phyloP scores from a whole-genome alignment of 1,140 invertebrate species.

The Cotesia chilonis region DNA sequence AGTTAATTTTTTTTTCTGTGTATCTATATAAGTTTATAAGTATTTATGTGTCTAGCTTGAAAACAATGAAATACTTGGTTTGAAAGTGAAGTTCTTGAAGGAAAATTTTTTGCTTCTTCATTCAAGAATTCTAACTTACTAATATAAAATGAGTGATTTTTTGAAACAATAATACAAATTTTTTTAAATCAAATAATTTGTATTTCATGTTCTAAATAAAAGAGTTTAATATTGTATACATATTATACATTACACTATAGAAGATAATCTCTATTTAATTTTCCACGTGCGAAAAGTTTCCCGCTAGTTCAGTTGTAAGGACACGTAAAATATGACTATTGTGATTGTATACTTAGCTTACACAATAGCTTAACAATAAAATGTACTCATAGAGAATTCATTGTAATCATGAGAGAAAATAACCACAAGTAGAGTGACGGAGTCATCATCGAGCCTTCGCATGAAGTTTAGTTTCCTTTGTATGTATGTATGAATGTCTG shows the following conservation, averaged over 20 bases:
- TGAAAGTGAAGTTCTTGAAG: no score
- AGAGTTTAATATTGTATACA: neutral
- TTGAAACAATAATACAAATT: no score
- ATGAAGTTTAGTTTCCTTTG: constrained; percentile 6
- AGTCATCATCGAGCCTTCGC: constrained; percentile 7
- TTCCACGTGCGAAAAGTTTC: constrained; percentile 20
- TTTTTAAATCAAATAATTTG: no score
- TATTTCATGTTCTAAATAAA: no score
- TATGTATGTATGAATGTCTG: no score
- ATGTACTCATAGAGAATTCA: constrained; percentile 14
- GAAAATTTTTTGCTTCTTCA: no score
- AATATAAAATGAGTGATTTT: no score
- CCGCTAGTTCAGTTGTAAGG: constrained; percentile 15
- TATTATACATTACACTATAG: neutral
- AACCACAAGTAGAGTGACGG: neutral
- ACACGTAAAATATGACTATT: constrained; percentile 13
- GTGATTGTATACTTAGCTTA: neutral
- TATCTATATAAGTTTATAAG: no score
- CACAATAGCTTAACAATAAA: neutral
- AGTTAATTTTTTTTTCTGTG: no score
- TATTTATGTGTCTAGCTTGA: no score
- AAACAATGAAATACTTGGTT: no score
- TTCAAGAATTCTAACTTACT: no score
- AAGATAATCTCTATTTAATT: constrained; percentile 8
- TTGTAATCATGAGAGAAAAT: neutral